Evolutionary conservation across 2,888 invertebrate species (phyloP).

Genomic region (Oscheius sp.): DNA sequence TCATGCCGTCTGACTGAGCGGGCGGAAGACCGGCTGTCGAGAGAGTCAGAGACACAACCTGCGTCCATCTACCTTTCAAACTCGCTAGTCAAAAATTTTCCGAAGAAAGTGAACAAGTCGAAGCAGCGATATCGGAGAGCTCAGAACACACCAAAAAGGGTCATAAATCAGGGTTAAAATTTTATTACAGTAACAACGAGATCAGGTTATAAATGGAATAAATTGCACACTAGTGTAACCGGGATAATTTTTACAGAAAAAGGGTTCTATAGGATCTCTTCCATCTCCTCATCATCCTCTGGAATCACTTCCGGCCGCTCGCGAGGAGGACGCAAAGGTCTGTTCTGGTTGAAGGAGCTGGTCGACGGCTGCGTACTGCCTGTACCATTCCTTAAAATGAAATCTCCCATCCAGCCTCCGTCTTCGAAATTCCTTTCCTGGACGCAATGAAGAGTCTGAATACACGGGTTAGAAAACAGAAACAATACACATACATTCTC

Average conservation of each 20-base stretch:
- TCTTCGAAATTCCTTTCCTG: slow-evolving; percentile 1
- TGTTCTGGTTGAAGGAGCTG: no score
- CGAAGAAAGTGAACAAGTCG: no score
- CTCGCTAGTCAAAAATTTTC: no score
- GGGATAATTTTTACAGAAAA: neutral
- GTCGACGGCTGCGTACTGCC: neutral
- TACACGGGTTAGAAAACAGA: neutral
- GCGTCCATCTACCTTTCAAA: neutral
- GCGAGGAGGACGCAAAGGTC: no score
- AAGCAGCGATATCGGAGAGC: no score
- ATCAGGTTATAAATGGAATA: no score
- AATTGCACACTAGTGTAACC: neutral
- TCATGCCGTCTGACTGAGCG: slow-evolving; percentile 29
- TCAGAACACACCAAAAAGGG: no score
- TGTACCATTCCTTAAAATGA: slow-evolving; percentile 27
- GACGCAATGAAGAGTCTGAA: slow-evolving; percentile 31
- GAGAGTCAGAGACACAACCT: neutral
- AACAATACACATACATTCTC: slow-evolving; percentile 28
- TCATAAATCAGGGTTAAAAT: no score
- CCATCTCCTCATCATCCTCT: slow-evolving; percentile 10
- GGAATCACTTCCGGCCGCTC: slow-evolving; percentile 10
- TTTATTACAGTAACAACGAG: no score
- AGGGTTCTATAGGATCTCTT: neutral
- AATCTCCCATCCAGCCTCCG: slow-evolving; percentile 34
- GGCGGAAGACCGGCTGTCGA: slow-evolving; percentile 22